Evolutionary conservation across 2,888 invertebrate genomes (phyloP).

Genomic region (Acheta domesticus): DNA sequence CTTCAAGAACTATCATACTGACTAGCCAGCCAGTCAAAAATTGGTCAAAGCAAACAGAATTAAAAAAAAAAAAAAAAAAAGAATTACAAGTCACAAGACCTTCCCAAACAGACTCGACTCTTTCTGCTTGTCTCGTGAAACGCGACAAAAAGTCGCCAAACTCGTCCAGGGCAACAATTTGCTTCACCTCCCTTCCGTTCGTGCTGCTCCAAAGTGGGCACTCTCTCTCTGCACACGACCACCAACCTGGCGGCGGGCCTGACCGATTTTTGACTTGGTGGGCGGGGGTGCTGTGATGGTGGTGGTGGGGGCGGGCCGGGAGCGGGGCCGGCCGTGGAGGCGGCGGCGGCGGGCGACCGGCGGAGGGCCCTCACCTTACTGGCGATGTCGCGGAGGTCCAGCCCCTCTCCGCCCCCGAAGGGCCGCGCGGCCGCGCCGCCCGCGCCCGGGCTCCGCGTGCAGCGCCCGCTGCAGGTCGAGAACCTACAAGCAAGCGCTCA

Average conservation of each 20-base stretch:
- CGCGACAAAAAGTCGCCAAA: no score
- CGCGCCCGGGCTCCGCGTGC: constrained; percentile 70
- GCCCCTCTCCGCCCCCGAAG: constrained; percentile 44
- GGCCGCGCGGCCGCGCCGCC: constrained; percentile 49
- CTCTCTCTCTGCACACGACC: neutral
- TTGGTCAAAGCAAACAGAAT: neutral
- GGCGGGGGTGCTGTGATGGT: neutral
- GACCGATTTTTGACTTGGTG: constrained; percentile 18
- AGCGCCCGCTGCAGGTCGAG: constrained; percentile 76
- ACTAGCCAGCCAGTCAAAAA: constrained; percentile 6
- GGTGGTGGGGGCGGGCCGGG: neutral
- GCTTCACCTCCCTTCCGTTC: neutral
- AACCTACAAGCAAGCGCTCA: constrained; percentile 54
- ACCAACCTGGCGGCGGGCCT: neutral
- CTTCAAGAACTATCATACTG: neutral
- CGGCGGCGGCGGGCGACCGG: neutral
- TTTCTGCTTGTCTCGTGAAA: no score
- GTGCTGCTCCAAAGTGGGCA: no score
- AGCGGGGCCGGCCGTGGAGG: neutral
- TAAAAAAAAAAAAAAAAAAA: no score
- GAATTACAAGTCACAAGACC: no score
- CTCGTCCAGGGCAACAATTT: neutral
- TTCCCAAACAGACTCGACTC: no score
- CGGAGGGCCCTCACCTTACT: constrained; percentile 47
- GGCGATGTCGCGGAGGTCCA: constrained; percentile 55